These are phyloP conservation scores for Myotis vivesi DNA, from an alignment of 2,797 vertebrate genomes.

Conservation along the genomic window DNA sequence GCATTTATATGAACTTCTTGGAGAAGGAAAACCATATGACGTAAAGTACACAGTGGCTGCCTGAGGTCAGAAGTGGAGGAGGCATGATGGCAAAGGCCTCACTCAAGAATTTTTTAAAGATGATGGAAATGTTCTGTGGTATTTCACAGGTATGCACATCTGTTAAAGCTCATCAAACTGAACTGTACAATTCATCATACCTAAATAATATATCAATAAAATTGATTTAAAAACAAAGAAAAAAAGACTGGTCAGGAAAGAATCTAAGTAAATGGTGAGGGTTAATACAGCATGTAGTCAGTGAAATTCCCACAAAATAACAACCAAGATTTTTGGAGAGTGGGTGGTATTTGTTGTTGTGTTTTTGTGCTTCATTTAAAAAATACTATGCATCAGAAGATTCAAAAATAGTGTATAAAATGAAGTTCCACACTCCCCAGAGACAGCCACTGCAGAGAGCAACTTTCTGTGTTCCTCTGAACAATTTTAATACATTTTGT, in stretches of 20 bases:
- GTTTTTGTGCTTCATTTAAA: background rate
- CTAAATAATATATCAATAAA: background rate
- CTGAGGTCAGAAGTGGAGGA: background rate
- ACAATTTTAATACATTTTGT: background rate
- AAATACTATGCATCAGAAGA: background rate
- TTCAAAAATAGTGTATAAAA: background rate
- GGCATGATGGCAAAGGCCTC: too few species aligned
- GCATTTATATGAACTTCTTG: background rate
- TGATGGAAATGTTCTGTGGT: background rate
- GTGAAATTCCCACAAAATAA: background rate
- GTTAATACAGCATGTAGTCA: background rate
- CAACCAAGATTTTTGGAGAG: background rate
- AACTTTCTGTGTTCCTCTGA: background rate
- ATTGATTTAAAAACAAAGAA: background rate
- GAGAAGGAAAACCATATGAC: background rate
- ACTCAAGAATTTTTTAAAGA: background rate
- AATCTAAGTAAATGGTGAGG: background rate
- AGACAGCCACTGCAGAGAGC: background rate
- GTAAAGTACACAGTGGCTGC: background rate
- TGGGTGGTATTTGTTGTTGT: background rate
- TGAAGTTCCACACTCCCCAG: background rate
- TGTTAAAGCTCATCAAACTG: background rate
- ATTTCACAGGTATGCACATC: background rate
- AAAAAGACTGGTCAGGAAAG: background rate
- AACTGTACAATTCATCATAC: background rate